Evolutionary conservation across 2,888 invertebrate genomes (phyloP).

Genomic region (Chirona hameri): DNA sequence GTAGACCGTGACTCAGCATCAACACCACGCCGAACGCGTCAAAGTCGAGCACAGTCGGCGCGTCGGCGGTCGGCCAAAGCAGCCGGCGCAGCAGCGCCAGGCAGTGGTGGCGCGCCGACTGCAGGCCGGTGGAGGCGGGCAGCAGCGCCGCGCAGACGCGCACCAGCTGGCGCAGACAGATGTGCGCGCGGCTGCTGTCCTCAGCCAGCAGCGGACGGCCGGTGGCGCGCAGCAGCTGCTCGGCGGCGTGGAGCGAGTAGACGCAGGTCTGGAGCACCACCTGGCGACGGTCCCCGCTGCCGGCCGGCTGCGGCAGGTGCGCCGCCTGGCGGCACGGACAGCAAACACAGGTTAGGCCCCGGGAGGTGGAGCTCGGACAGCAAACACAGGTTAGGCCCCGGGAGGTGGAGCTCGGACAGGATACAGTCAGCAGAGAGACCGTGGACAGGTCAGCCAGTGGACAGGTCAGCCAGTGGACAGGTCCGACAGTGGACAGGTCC

Average conservation of each 20-base stretch:
- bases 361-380: no score
- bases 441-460: no score
- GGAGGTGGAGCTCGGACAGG: no score
- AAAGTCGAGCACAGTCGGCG: constrained; percentile 68
- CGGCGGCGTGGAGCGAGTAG: constrained; percentile 52
- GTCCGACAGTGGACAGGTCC: no score
- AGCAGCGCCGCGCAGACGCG: neutral
- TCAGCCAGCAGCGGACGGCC: constrained; percentile 33
- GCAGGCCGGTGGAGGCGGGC: neutral
- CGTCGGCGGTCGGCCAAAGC: constrained; percentile 47
- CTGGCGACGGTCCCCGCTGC: constrained; percentile 24
- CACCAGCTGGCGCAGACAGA: constrained; percentile 31
- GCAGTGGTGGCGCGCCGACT: constrained; percentile 42
- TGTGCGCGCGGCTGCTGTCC: constrained; percentile 27
- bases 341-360: no score
- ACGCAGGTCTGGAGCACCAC: constrained; percentile 51
- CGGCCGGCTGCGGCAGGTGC: neutral
- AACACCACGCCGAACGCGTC: constrained; percentile 66
- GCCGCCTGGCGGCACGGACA: neutral
- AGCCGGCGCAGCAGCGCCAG: constrained; percentile 55
- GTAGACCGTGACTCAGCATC: constrained; percentile 53
- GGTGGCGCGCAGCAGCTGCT: constrained; percentile 48
- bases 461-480: no score
- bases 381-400: no score
- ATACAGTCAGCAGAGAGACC: no score